These are phyloP conservation scores for Macquaria ambigua DNA, from an alignment of 2,113 vertebrate genomes.

Conservation along the genomic window DNA sequence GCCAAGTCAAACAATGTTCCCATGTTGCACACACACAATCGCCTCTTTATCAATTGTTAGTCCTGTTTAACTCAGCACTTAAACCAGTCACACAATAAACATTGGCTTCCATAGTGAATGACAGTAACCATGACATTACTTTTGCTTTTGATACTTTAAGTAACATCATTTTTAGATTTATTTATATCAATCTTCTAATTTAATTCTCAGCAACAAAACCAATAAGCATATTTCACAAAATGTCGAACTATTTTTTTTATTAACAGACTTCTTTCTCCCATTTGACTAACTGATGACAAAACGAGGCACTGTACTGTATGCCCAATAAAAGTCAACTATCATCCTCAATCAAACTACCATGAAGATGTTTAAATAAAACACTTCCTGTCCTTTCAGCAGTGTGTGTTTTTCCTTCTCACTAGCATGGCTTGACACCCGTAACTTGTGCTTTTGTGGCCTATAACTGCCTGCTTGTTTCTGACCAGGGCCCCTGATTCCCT, in stretches of 20 bases:
- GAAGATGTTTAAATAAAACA: constrained; percentile 68
- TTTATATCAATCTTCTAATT: not conserved
- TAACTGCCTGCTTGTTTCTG: constrained; percentile 72
- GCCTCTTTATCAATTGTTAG: constrained; percentile 9
- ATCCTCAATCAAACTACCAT: constrained; percentile 37
- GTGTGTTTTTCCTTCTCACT: constrained; percentile 63
- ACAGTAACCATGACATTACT: not conserved
- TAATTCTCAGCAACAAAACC: not conserved
- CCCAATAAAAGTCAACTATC: constrained; percentile 38
- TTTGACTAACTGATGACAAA: not conserved
- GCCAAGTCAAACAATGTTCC: constrained; percentile 9
- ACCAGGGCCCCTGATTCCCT: constrained; percentile 73
- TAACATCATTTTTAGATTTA: not conserved
- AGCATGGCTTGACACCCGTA: constrained; percentile 56
- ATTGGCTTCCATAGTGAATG: not conserved
- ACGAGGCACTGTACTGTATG: too few relatives aligned
- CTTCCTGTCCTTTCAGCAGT: constrained; percentile 72
- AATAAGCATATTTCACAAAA: not conserved
- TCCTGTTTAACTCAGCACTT: not conserved
- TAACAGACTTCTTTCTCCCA: not conserved
- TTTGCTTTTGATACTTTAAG: not conserved
- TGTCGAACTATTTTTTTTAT: not conserved
- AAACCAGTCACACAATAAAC: constrained; percentile 2
- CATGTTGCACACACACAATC: constrained; percentile 19
- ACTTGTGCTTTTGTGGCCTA: constrained; percentile 76